phyloP scores from a whole-genome alignment of 1,140 invertebrate species.

The Parapsyche elsis region DNA sequence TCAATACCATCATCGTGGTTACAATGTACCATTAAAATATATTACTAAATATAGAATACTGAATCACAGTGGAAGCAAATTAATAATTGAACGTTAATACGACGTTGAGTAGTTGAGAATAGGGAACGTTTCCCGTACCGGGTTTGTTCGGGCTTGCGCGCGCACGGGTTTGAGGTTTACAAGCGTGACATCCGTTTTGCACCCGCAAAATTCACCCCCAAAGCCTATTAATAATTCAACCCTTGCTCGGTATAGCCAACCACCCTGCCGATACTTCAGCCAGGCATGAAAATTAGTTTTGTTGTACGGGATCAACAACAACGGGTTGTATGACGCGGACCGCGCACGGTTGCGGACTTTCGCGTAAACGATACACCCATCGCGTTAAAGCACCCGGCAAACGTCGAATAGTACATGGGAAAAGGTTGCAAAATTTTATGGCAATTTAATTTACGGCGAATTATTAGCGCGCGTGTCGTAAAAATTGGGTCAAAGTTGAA shows the following conservation, averaged over 20 bases:
- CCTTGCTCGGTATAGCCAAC: background rate
- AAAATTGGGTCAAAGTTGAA: too few relatives aligned
- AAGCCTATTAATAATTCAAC: slow-evolving; percentile 28
- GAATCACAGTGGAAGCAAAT: background rate
- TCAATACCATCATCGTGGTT: too few relatives aligned
- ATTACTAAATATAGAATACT: background rate
- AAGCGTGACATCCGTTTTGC: slow-evolving; percentile 33
- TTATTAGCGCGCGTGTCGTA: too few relatives aligned
- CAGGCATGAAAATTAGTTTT: slow-evolving; percentile 23
- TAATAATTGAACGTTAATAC: slow-evolving; percentile 17
- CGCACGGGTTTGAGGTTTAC: slow-evolving; percentile 17
- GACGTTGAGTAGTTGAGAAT: background rate
- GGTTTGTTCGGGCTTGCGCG: background rate
- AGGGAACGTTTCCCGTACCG: background rate
- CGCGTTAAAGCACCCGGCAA: too few relatives aligned
- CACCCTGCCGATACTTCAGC: slow-evolving; percentile 10
- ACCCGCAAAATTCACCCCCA: slow-evolving; percentile 26
- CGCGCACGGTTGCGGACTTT: too few relatives aligned
- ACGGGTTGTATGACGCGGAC: background rate
- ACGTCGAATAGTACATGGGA: too few relatives aligned
- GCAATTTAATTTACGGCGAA: too few relatives aligned
- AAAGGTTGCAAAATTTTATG: too few relatives aligned
- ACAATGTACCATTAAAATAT: background rate
- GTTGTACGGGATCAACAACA: background rate
- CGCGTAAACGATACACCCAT: too few relatives aligned